These are phyloP conservation scores for Leptopilina drosophilae DNA, from an alignment of 2,888 invertebrate genomes.

Conservation along the genomic window DNA sequence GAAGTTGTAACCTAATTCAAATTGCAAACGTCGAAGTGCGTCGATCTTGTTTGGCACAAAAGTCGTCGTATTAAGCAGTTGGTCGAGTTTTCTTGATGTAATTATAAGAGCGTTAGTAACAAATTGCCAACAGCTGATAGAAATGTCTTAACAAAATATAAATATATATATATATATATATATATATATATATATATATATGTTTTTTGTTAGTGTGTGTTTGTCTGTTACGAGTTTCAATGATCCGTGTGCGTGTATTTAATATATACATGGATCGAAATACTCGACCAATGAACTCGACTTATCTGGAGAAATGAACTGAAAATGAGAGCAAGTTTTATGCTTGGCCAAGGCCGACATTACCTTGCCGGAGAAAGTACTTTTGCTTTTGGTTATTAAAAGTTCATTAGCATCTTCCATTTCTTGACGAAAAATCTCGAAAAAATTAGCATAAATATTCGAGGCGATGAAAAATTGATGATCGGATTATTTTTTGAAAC, in stretches of 20 bases:
- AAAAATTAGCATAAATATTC: not conserved
- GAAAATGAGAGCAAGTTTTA: conserved; percentile 33
- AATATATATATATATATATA: no score
- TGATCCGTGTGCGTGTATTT: not conserved
- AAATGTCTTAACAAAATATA: not conserved
- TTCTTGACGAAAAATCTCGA: not conserved
- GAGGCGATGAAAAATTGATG: no score
- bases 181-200: not conserved
- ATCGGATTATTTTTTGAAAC: no score
- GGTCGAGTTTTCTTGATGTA: conserved; percentile 8
- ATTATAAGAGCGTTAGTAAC: not conserved
- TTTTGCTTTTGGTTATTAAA: conserved; percentile 9
- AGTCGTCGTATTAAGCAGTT: not conserved
- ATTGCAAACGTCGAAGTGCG: not conserved
- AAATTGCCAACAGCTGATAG: conserved; percentile 4
- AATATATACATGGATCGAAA: not conserved
- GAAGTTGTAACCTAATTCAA: conserved; percentile 1
- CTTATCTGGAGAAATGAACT: conserved; percentile 25
- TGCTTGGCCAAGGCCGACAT: conserved; percentile 32
- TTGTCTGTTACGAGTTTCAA: no score
- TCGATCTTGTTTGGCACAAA: not conserved
- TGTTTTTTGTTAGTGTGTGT: no score
- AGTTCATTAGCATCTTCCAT: conserved; percentile 9
- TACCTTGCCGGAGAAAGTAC: conserved; percentile 26
- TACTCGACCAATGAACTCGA: conserved; percentile 11